Percentiles rank a stretch among this genome's conserved stretches.
Evolutionary conservation across 2,888 invertebrate genomes (phyloP).

Genomic region (Brachyptera risi): DNA sequence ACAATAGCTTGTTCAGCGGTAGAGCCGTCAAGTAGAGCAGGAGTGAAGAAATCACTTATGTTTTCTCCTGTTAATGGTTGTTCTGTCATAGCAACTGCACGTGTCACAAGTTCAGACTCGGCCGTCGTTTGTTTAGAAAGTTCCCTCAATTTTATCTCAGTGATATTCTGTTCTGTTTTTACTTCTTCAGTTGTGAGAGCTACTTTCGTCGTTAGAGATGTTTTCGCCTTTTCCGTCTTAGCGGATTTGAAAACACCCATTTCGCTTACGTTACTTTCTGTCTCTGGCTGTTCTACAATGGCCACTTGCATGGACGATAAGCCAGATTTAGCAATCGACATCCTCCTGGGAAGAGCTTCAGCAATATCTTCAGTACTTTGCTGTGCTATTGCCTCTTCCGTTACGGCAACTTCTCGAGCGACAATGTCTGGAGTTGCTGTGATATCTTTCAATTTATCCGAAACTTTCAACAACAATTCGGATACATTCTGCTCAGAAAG

Average conservation of each 20-base stretch:
- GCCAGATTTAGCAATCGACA: slow-evolving; percentile 13
- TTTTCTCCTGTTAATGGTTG: slow-evolving; percentile 18
- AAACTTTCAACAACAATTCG: slow-evolving; percentile 3
- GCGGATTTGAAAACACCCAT: background rate
- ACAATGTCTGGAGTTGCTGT: slow-evolving; percentile 20
- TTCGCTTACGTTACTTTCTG: background rate
- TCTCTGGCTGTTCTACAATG: slow-evolving; percentile 3
- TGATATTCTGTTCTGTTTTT: slow-evolving; percentile 3
- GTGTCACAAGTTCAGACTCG: slow-evolving; percentile 11
- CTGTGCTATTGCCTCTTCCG: slow-evolving; percentile 20
- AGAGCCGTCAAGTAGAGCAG: background rate
- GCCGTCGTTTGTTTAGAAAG: slow-evolving; percentile 16
- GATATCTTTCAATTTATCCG: slow-evolving; percentile 12
- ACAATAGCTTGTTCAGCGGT: background rate
- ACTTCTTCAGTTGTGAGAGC: slow-evolving; percentile 17
- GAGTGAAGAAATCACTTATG: slow-evolving; percentile 10
- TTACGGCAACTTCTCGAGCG: slow-evolving; percentile 23
- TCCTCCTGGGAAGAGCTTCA: background rate
- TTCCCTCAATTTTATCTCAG: slow-evolving; percentile 4
- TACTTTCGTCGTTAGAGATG: slow-evolving; percentile 4
- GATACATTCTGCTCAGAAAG: slow-evolving; percentile 13
- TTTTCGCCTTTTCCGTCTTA: slow-evolving; percentile 10
- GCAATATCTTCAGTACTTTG: slow-evolving; percentile 8
- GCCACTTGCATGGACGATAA: slow-evolving; percentile 21
- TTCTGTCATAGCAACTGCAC: slow-evolving; percentile 23